phyloP scores from a whole-genome alignment of 2,113 vertebrate species.

The Ovibos moschatus region DNA sequence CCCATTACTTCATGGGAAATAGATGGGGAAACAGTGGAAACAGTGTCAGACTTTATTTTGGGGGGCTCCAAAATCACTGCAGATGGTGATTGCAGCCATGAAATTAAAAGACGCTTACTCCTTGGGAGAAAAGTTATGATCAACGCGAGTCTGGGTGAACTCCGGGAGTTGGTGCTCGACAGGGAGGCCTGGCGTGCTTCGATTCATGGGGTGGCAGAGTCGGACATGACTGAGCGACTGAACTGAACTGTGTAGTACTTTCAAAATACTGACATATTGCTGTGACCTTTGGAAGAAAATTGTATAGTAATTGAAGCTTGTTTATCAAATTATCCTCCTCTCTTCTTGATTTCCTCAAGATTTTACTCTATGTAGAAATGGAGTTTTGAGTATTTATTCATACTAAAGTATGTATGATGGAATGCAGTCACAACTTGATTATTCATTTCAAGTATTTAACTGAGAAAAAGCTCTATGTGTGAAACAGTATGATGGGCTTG shows the following conservation, averaged over 20 bases:
- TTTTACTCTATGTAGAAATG: background rate
- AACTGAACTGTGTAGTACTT: background rate
- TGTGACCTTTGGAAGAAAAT: background rate
- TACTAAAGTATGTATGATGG: background rate
- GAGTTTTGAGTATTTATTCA: background rate
- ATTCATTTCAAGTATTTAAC: background rate
- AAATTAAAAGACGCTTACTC: no score
- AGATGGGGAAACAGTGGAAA: no score
- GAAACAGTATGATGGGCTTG: background rate
- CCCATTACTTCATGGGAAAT: no score
- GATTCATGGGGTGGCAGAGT: no score
- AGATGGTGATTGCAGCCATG: no score
- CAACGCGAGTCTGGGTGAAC: no score
- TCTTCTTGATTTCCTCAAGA: background rate
- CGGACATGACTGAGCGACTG: no score
- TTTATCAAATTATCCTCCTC: background rate
- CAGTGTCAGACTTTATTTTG: no score
- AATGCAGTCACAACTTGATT: background rate
- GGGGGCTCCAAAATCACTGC: no score
- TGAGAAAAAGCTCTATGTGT: background rate
- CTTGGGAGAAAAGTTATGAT: no score
- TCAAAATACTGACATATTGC: background rate
- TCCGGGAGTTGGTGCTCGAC: no score
- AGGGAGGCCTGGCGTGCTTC: no score
- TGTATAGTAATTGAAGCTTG: background rate